Evolutionary conservation across 64 coral and sea anemone species (phyloP), one percentile per base, ranked within the genome.

Genomic region (Dendrophyllia cribrosa): DNA sequence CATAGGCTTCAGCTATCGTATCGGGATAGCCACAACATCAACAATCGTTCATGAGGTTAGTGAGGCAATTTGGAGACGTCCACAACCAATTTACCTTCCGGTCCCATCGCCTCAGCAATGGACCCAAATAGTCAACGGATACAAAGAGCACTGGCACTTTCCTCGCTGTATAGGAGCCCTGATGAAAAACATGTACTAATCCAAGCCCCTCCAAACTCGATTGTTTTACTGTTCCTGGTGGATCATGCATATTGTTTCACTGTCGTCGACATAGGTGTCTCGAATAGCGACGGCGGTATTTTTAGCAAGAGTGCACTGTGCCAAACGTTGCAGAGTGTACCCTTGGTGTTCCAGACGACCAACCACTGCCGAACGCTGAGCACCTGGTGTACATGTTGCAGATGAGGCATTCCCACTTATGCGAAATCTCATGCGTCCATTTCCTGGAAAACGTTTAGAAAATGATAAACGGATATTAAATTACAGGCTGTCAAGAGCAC

Each of bases 251-350:
- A 71, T 44, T 34, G 64, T 78, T 93, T 93, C 70, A 68, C 52
- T 68, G 91, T 83, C n/a, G 87, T 93, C 87, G 91, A 93, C 51
- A 56, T 92, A 19, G 90, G 90, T 86, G 90, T 72, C 44, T 78
- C 74, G 48, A 71, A 93, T 34, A 87, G 82, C 78, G 91, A 87
- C 87, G 91, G 71, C 17, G 83, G 82, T 53, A n/a, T 93, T 34
- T 93, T 87, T 47, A 87, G 87, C 43, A 58, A 92, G 86, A 81
- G 90, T 11, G 70, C 62, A 82, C 64, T 80, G 21, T 76, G 77
- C 44, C 51, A 7, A 82, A 82, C 25, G 82, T 91, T 74, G 65
- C 66, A 7, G 19, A 77, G 55, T 34, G 34, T 34, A 34, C 34
- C 49, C 23, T 9, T 83, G 64, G 59, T 15, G 60, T 26, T 62